Evolutionary conservation across 1,140 invertebrate species (phyloP).

Genomic region (Glossosoma conforme): DNA sequence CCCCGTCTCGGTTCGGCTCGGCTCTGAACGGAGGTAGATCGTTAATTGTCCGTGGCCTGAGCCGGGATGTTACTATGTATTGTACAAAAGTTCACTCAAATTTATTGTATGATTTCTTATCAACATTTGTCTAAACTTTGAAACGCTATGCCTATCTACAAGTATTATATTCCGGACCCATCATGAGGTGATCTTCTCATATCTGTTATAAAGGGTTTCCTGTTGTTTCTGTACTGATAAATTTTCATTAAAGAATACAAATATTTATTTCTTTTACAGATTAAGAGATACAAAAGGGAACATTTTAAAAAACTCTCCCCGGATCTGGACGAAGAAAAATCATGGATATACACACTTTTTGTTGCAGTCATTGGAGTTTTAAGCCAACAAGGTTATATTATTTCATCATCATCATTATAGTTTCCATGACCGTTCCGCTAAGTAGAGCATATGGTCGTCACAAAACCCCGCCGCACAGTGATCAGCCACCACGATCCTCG

Average conservation of each 20-base stretch:
- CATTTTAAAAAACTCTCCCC: background rate
- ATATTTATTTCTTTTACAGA: background rate
- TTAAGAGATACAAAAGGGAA: background rate
- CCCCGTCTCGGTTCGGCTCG: no score
- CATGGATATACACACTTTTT: constrained; percentile 24
- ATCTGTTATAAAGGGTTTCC: background rate
- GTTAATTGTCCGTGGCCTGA: no score
- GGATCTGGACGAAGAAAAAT: constrained; percentile 17
- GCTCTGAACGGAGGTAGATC: no score
- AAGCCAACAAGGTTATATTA: constrained; percentile 22
- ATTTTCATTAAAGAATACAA: no score
- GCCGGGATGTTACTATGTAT: no score
- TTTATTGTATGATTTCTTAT: no score
- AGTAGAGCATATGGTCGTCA: background rate
- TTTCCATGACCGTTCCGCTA: no score
- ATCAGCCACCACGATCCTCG: background rate
- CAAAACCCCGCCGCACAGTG: background rate
- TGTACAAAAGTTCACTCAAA: no score
- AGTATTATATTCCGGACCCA: background rate
- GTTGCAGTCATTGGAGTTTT: constrained; percentile 13
- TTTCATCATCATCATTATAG: no score
- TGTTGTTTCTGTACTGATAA: background rate
- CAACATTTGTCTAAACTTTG: no score
- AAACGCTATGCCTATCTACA: background rate
- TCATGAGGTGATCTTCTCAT: background rate